Base-by-base conservation (phyloP, 1,140 invertebrate genomes). In the Hermetia illucens region DNA sequence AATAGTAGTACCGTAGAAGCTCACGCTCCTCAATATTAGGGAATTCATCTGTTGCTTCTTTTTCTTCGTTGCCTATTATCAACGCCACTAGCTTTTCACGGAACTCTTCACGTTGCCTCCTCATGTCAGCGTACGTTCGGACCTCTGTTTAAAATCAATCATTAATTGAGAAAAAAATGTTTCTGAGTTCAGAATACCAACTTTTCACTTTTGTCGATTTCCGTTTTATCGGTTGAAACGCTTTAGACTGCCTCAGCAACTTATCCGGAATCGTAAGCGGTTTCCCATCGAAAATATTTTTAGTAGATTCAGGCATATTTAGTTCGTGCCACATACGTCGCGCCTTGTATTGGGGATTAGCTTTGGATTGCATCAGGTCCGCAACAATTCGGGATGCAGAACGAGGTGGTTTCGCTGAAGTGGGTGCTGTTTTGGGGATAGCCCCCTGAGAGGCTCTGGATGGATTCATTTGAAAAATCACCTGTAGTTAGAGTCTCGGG, bases 1-100 rank as follows among this genome's bases (percentile, higher is more conserved):
- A 94, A 62, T 88, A 89, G 55, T 90, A 86, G 63, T 93, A 93
- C 44, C 82, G 69, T 46, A 86, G 56, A 44, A 82, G 59, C 50
- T 83, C 73, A 38, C 72, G 71, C 47, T 86, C 79, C 21, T 71
- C 63, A 6, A 68, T 64, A 13, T 67, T 66, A 21, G 75, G 70
- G 48, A 72, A 65, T 17, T 45, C 36, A 33, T 61, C 48, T 1
- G 29, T 8, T 13, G 39, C 9, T 3, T 25, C 39, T 8, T 56
- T 47, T 6, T 57, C 45, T 21, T 64, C 61, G 8, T 66, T 60
- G 32, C 58, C 55, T 21, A 79, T 66, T 24, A 87, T 81, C 30
- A 84, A 64, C 47, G 77, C 72, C 20, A 91, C 75, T 37, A 93
- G 62, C 48, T 77, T 75, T 36, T 72, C 67, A 17, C 88, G 71